A percentile compares a stretch with the other conserved stretches of the same genome.
These are phyloP conservation scores for Brachyptera putata DNA, from an alignment of 2,888 invertebrate genomes.

Conservation along the genomic window DNA sequence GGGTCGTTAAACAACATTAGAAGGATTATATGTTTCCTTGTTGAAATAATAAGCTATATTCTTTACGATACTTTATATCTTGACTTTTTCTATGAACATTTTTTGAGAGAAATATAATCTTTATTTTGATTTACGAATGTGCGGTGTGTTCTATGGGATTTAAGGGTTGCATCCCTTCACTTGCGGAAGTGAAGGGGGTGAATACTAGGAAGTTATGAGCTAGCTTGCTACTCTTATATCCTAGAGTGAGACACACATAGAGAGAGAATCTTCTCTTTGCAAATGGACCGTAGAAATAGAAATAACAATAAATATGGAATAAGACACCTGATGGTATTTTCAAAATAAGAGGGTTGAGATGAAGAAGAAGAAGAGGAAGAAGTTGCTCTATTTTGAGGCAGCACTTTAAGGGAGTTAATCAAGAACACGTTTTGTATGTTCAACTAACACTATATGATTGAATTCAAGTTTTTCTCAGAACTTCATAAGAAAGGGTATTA, in stretches of 20 bases:
- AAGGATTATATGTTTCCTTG: background rate
- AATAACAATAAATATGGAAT: slow-evolving; percentile 28
- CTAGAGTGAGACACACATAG: background rate
- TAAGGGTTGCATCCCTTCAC: slow-evolving; percentile 5
- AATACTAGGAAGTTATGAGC: slow-evolving; percentile 18
- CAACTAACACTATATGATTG: too few species aligned
- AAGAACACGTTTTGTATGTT: too few species aligned
- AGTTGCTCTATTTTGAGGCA: too few species aligned
- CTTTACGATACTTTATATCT: too few species aligned
- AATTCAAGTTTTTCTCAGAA: too few species aligned
- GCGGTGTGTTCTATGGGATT: slow-evolving; percentile 1
- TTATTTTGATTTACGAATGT: slow-evolving; percentile 16
- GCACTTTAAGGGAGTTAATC: too few species aligned
- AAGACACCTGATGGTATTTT: slow-evolving; percentile 23
- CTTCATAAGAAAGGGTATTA: too few species aligned
- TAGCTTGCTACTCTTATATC: slow-evolving; percentile 4
- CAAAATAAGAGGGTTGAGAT: slow-evolving; percentile 20
- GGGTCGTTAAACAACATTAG: too few species aligned
- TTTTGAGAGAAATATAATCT: slow-evolving; percentile 18
- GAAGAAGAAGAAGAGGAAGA: too few species aligned
- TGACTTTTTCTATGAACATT: too few species aligned
- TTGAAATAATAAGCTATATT: too few species aligned
- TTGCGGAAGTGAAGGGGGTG: slow-evolving; percentile 6
- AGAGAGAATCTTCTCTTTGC: background rate
- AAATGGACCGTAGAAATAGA: slow-evolving; percentile 26